Conservation (phyloP, 2,888 invertebrate genomes). For the Andricus curvator region DNA sequence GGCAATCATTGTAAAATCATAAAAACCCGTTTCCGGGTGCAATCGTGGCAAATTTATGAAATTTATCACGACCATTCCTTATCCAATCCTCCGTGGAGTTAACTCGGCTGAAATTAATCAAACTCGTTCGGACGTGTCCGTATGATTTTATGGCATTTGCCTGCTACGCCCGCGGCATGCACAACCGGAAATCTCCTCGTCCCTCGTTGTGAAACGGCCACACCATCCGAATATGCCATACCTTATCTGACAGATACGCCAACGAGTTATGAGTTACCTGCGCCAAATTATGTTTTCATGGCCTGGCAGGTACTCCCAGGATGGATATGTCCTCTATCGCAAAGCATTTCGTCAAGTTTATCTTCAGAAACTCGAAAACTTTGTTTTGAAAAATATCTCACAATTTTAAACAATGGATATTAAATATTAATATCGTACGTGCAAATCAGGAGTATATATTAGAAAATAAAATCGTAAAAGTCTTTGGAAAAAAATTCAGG, state of each 20-base stretch:
- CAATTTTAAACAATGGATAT: background rate
- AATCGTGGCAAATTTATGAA: slow-evolving; percentile 56
- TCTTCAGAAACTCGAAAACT: background rate
- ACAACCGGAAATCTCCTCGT: slow-evolving; percentile 35
- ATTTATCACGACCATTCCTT: slow-evolving; percentile 60
- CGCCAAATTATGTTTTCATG: slow-evolving; percentile 60
- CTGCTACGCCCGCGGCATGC: slow-evolving; percentile 43
- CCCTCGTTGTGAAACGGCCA: slow-evolving; percentile 24
- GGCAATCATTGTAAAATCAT: background rate
- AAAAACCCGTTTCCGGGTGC: slow-evolving; percentile 18
- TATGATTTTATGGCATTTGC: slow-evolving; percentile 59
- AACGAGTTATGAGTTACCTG: slow-evolving; percentile 59
- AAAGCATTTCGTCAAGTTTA: slow-evolving; percentile 26
- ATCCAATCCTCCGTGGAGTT: slow-evolving; percentile 61
- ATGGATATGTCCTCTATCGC: slow-evolving; percentile 48
- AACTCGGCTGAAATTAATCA: slow-evolving; percentile 69
- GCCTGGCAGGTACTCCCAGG: slow-evolving; percentile 22
- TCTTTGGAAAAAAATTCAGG: too few relatives aligned
- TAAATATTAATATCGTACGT: too few relatives aligned
- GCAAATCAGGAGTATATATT: too few relatives aligned
- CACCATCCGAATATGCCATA: slow-evolving; percentile 54
- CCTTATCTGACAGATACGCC: slow-evolving; percentile 62
- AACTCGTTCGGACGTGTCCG: slow-evolving; percentile 61
- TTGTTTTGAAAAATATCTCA: background rate
- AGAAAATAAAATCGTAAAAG: too few relatives aligned